These are phyloP conservation scores for Tuta absoluta DNA, from an alignment of 2,888 invertebrate genomes.

Conservation along the genomic window DNA sequence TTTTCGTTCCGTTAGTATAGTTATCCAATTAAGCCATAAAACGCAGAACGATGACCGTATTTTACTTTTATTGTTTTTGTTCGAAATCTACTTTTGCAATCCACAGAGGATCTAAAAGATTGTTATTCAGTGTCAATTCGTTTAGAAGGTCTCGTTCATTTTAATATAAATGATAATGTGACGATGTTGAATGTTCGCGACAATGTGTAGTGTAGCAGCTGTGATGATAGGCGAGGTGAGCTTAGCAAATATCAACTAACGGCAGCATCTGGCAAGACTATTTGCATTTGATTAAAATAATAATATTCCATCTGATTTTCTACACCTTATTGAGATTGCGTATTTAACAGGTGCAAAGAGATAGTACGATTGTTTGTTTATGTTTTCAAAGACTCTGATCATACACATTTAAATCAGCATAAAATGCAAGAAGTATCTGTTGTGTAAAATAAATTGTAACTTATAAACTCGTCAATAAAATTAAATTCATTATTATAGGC, in stretches of 20 bases:
- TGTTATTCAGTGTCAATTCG: not conserved
- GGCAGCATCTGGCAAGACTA: not conserved
- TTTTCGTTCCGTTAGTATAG: not conserved
- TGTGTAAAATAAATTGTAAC: too few relatives aligned
- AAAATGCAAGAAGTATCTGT: too few relatives aligned
- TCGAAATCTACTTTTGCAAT: not conserved
- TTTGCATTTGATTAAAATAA: not conserved
- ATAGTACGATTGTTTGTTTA: too few relatives aligned
- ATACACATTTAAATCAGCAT: too few relatives aligned
- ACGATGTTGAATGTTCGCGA: not conserved
- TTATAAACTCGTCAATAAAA: too few relatives aligned
- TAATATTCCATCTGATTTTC: too few relatives aligned
- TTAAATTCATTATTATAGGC: too few relatives aligned
- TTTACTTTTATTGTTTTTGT: conserved; percentile 4
- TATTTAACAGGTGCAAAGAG: too few relatives aligned
- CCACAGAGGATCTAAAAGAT: not conserved
- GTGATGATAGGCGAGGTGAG: not conserved
- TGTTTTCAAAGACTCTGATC: too few relatives aligned
- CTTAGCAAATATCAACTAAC: not conserved
- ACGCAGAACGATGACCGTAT: not conserved
- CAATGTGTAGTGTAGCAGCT: not conserved
- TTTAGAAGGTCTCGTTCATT: not conserved
- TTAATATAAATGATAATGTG: not conserved
- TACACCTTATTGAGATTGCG: too few relatives aligned
- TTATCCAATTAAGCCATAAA: not conserved